These are phyloP conservation scores for Cataglyphis albicans DNA, from an alignment of 2,888 invertebrate genomes.

Conservation along the genomic window DNA sequence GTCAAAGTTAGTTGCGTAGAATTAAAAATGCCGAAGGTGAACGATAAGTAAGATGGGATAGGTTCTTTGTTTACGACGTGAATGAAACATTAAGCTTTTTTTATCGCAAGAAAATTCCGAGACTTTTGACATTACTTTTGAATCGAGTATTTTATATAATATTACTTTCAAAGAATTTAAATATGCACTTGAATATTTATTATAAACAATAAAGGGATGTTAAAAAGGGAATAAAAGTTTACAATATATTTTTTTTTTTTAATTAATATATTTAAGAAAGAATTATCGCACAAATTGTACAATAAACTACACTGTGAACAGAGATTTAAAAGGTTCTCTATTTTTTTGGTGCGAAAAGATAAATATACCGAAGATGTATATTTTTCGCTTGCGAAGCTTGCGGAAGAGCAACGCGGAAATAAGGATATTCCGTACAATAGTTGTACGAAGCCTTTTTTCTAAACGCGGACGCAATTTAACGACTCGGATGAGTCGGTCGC, in stretches of 20 bases:
- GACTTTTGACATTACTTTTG: background rate
- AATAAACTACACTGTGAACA: background rate
- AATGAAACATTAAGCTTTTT: background rate
- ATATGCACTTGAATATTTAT: background rate
- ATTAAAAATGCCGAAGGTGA: slow-evolving; percentile 2
- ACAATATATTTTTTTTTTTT: background rate
- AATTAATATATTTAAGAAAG: background rate
- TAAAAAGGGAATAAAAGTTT: background rate
- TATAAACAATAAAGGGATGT: background rate
- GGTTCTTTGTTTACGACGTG: background rate
- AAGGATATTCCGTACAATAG: slow-evolving; percentile 17
- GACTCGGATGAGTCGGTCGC: slow-evolving; percentile 37
- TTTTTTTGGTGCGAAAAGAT: background rate
- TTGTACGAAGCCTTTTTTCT: background rate
- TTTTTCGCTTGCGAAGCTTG: background rate
- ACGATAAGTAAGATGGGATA: background rate
- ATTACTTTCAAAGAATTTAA: background rate
- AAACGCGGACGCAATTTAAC: slow-evolving; percentile 35
- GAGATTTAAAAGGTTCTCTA: background rate
- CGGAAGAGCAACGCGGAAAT: slow-evolving; percentile 5
- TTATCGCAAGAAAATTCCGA: background rate
- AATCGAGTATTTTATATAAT: background rate
- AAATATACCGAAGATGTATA: background rate
- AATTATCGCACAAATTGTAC: background rate
- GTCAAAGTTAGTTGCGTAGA: slow-evolving; percentile 48